phyloP scores from a whole-genome alignment of 2,797 vertebrate species.

The Cyclura pinguis region DNA sequence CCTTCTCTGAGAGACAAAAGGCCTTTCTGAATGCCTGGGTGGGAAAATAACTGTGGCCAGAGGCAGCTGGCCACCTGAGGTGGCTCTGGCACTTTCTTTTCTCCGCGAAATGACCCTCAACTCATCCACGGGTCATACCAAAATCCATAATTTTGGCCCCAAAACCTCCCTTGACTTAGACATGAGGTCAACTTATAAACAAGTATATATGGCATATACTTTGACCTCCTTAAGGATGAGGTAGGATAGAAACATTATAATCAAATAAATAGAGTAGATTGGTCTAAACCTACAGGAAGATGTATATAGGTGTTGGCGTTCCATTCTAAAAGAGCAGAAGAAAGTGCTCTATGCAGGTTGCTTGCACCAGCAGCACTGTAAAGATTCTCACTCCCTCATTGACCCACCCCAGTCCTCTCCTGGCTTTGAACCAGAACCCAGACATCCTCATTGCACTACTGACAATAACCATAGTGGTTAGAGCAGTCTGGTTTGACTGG shows the following conservation, averaged over 20 bases:
- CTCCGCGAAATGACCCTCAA: too few relatives aligned
- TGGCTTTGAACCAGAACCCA: not conserved
- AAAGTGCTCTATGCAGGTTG: too few relatives aligned
- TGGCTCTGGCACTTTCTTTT: too few relatives aligned
- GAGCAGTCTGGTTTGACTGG: not conserved
- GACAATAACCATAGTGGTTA: not conserved
- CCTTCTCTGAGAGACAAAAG: too few relatives aligned
- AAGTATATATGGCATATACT: not conserved
- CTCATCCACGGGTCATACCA: too few relatives aligned
- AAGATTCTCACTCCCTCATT: not conserved
- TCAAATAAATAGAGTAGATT: not conserved
- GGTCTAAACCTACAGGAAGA: not conserved
- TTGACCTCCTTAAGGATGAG: not conserved
- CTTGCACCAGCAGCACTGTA: not conserved
- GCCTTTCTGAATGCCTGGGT: too few relatives aligned
- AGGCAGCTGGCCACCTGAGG: too few relatives aligned
- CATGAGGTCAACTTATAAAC: too few relatives aligned
- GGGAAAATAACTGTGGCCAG: too few relatives aligned
- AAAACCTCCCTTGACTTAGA: too few relatives aligned
- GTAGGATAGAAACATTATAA: not conserved
- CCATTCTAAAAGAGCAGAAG: not conserved
- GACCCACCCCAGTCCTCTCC: not conserved
- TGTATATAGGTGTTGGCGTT: not conserved
- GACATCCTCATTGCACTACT: not conserved
- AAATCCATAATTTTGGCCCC: too few relatives aligned